phyloP scores from a whole-genome alignment of 2,113 vertebrate genomes.

The Forbesichthys agassizii region DNA sequence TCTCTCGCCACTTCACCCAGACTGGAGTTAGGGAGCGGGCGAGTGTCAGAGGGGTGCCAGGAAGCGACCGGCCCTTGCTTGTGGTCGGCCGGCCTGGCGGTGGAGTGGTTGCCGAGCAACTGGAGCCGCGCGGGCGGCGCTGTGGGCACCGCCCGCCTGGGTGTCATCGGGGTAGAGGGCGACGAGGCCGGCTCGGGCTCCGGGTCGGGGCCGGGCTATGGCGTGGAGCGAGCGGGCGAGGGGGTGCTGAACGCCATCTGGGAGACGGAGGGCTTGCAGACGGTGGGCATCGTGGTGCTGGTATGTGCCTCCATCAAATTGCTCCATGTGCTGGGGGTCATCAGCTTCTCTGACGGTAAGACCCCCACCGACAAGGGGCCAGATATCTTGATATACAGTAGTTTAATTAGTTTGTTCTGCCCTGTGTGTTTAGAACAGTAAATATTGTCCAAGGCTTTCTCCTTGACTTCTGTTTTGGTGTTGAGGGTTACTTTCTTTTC shows the following conservation, averaged over 20 bases:
- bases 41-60: slow-evolving; percentile 62
- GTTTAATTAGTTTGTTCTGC: too few species aligned
- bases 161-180: slow-evolving; percentile 44
- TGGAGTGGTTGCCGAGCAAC: slow-evolving; percentile 74
- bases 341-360: slow-evolving; percentile 99
- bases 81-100: slow-evolving; percentile 50
- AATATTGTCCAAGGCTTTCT: background rate
- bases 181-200: slow-evolving; percentile 63
- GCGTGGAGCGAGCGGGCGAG: slow-evolving; percentile 56
- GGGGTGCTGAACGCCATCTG: slow-evolving; percentile 89
- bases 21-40: slow-evolving; percentile 68
- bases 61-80: slow-evolving; percentile 56
- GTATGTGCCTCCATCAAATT: slow-evolving; percentile 97
- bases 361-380: background rate
- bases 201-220: slow-evolving; percentile 63
- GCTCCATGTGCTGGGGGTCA: slow-evolving; percentile 96
- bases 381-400: background rate
- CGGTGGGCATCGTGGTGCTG: slow-evolving; percentile 96
- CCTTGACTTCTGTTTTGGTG: background rate
- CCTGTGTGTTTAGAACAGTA: too few species aligned
- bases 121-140: slow-evolving; percentile 70
- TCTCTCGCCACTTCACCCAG: slow-evolving; percentile 44
- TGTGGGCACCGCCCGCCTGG: slow-evolving; percentile 35
- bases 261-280: slow-evolving; percentile 98
- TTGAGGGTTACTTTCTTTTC: background rate